These are phyloP conservation scores for Arothron firmamentum DNA, from an alignment of 2,113 vertebrate species.

Conservation along the genomic window DNA sequence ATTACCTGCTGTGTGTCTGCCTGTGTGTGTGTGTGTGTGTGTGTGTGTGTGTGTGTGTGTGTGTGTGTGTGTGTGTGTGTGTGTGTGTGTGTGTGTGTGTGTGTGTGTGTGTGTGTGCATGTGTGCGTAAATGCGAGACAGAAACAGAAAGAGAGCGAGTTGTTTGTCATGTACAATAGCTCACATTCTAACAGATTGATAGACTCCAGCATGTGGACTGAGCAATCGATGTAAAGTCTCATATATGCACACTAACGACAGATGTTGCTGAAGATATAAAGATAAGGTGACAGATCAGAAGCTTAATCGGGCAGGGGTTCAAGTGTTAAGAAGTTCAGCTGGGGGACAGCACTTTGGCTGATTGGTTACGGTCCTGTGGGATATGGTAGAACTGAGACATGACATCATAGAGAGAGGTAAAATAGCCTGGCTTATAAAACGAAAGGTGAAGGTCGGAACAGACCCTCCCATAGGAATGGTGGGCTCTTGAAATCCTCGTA, in stretches of 20 bases:
- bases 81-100: not conserved
- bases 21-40: not conserved
- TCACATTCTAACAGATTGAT: conserved; percentile 23
- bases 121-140: not conserved
- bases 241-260: conserved; percentile 5
- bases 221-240: not conserved
- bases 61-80: conserved; percentile 1
- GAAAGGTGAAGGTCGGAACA: conserved; percentile 32
- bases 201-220: not conserved
- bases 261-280: conserved; percentile 47
- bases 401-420: conserved; percentile 55
- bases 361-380: conserved; percentile 58
- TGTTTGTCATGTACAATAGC: not conserved
- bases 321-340: conserved; percentile 58
- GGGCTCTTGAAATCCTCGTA: no score
- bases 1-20: not conserved
- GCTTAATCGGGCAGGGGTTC: conserved; percentile 16
- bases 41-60: conserved; percentile 8
- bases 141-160: not conserved
- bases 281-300: conserved; percentile 44
- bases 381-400: conserved; percentile 41
- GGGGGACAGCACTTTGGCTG: conserved; percentile 62
- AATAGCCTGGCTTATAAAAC: not conserved
- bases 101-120: not conserved
- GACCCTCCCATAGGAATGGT: not conserved